Base-by-base conservation (phyloP, 1,140 invertebrate genomes). In the Drosophila nigromelanica region DNA sequence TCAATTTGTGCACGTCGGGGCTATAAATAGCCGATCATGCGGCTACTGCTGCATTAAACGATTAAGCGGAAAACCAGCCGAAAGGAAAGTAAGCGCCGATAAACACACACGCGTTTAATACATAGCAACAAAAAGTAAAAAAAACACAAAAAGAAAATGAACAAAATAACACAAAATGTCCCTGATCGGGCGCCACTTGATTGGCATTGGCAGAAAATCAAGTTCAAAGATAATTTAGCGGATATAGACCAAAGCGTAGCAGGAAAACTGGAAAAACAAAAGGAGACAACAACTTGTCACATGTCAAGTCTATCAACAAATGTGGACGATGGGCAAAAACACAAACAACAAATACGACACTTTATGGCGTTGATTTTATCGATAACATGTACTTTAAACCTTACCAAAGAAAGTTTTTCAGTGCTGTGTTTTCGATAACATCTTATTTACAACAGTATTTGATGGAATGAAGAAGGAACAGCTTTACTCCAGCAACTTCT, bases 1-100 rank as follows among this genome's bases (percentile, higher is more conserved):
- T 82, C 78, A 86, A 87, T 86, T 82, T 87, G 82, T 82, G 83
- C 82, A 86, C 82, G 82, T 86, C 83, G 67, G 54, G n/a, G 72
- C 75, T 80, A 86, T 87, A 86, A 86, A 86, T 66, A 87, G 63
- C 21, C 70, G 73, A 77, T 77, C 81, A 68, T 78, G 73, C 47
- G 40, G 62, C 69, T 56, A 27, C 15, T 33, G 61, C 50, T 7
- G 52, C 37, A 18, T 54, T 18, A 62, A 55, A 37, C 68, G 61
- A 50, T 55, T 71, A 58, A 35, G 33, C 43, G 24, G 45, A 43
- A 54, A 69, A 69, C n/a, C 59, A 27, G 61, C 21, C 47, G 27
- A 52, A 72, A 66, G 62, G 69, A 66, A 72, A 72, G 69, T 48
- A 68, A 60, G 27, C 48, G 61, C 24, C 48, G 30, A 40, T 47